phyloP scores from a whole-genome alignment of 2,797 vertebrate genomes.

The Crenuchus spilurus region DNA sequence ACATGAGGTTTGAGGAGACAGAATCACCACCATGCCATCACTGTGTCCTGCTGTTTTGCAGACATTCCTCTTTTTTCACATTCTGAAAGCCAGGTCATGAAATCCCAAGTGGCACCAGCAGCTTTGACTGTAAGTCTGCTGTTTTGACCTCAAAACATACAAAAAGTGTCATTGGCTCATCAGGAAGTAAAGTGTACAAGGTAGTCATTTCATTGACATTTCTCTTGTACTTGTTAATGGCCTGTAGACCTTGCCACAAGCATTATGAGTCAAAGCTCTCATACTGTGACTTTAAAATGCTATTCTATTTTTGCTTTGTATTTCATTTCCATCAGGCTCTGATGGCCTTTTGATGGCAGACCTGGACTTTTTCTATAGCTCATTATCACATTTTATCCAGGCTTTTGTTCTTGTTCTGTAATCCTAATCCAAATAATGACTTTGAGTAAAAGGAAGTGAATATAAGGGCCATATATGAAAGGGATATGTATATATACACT shows the following conservation, averaged over 20 bases:
- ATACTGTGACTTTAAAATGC: too few relatives aligned
- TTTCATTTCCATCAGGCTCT: background rate
- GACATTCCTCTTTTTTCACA: too few relatives aligned
- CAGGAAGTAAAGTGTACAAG: background rate
- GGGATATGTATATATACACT: too few relatives aligned
- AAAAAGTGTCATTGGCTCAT: background rate
- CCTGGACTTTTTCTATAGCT: conserved; percentile 18
- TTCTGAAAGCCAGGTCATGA: background rate
- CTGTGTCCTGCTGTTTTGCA: background rate
- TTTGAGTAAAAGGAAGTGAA: too few relatives aligned
- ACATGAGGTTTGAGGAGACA: background rate
- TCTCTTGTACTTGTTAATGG: conserved; percentile 1
- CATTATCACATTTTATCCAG: background rate
- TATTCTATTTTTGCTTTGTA: background rate
- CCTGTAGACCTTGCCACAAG: background rate
- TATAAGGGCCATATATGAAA: too few relatives aligned
- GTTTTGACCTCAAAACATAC: background rate
- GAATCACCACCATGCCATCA: background rate
- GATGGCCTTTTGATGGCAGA: background rate
- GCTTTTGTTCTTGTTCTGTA: conserved; percentile 8
- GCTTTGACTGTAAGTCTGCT: background rate
- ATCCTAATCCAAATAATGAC: background rate
- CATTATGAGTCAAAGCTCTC: background rate
- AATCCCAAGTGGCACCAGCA: background rate
- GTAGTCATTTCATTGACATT: background rate